phyloP scores from a whole-genome alignment of 2,888 invertebrate species.

The Synanthedon myopaeformis region DNA sequence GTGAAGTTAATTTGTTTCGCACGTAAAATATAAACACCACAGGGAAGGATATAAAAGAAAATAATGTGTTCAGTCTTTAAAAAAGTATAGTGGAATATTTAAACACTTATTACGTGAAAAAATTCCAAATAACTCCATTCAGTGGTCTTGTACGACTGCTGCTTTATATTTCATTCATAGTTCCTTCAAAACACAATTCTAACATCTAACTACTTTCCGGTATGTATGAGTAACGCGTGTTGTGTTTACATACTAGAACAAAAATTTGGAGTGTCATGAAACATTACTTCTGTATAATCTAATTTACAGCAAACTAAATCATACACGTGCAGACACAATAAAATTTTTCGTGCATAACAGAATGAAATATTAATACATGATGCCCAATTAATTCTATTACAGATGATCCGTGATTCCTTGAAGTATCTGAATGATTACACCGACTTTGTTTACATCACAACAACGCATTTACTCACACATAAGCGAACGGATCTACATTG shows the following conservation, averaged over 20 bases:
- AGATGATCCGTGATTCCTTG: background rate
- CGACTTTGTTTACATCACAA: slow-evolving; percentile 49
- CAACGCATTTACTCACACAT: slow-evolving; percentile 70
- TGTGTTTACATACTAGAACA: slow-evolving; percentile 29
- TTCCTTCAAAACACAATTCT: background rate
- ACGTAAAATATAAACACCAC: slow-evolving; percentile 22
- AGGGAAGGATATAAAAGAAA: slow-evolving; percentile 12
- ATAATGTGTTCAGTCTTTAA: background rate
- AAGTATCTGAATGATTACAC: slow-evolving; percentile 22
- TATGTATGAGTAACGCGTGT: slow-evolving; percentile 69
- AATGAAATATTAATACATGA: slow-evolving; percentile 13
- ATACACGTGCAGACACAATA: slow-evolving; percentile 34
- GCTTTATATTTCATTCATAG: background rate
- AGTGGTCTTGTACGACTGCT: slow-evolving; percentile 54
- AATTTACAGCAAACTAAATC: slow-evolving; percentile 20
- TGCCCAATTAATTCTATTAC: background rate
- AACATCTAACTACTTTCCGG: slow-evolving; percentile 41
- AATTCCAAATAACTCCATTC: slow-evolving; percentile 70
- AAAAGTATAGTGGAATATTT: background rate
- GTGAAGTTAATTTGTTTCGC: slow-evolving; percentile 40
- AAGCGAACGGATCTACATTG: slow-evolving; percentile 54
- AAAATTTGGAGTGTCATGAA: background rate
- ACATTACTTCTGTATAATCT: background rate
- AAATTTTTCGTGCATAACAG: slow-evolving; percentile 36
- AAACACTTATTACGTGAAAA: slow-evolving; percentile 10